Evolutionary conservation across 2,888 invertebrate species (phyloP), one percentile per base, ranked within the genome.

Genomic region (Creontiades dilutus): DNA sequence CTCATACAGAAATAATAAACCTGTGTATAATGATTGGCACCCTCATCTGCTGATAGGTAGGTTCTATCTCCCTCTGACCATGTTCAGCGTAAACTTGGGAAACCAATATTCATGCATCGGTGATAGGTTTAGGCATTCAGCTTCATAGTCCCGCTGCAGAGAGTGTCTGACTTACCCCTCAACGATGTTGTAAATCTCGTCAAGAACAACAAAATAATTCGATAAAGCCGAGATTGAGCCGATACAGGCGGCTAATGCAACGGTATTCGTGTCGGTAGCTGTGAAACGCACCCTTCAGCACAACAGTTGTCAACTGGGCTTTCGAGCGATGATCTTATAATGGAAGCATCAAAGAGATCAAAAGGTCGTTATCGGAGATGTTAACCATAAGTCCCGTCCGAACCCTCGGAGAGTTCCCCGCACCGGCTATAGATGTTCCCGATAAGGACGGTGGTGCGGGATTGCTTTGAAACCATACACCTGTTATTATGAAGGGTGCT

Each of bases 311-410:
- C 57, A 57, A 57, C 16, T 57, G n/a, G 7, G 57, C 7, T 7
- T n/a, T n/a, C n/a, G n/a, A 57, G 7, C 7, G 0, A 57, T 5
- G 57, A 23, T 68, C 68, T 12, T 37, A 4, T 37, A 68, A 23
- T 68, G 37, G 68, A 23, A 23, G 23, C 23, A 23, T 9, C 68
- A 68, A 68, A 23, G 68, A 23, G 23, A 23, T 68, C 68, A 68
- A 68, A 61, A 27, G 68, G 23, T 0, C 68, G 61, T 23, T 68
- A 68, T 68, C 68, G 5, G 68, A 68, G 23, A 68, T 68, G 23
- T 23, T 23, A 68, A 68, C 68, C 68, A 68, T 68, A 68, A 68
- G 68, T 68, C 68, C 57, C 57, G 19, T 55, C 68, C 37, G 37
- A 11, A 23, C 68, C 68, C 68, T 13, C 9, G 9, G 12, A 27